phyloP scores from a whole-genome alignment of 2,888 invertebrate genomes.

The Exephanes ischioxanthus region DNA sequence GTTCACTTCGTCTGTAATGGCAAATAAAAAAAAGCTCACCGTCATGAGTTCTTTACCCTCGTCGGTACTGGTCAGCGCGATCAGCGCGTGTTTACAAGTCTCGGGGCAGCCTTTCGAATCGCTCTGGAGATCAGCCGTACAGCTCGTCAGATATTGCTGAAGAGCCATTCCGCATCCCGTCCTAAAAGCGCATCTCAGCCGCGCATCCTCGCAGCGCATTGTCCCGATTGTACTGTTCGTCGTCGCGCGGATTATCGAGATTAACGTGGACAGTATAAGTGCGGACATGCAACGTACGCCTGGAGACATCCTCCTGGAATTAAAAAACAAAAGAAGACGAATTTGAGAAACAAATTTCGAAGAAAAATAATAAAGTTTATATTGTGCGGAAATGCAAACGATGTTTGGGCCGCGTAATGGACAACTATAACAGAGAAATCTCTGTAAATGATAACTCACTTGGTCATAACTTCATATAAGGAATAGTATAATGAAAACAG shows the following conservation, averaged over 20 bases:
- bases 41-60: conserved; percentile 92
- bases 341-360: neutral
- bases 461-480: neutral
- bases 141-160: conserved; percentile 91
- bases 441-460: neutral
- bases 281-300: conserved; percentile 73
- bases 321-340: conserved; percentile 10
- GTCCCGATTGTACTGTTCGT: conserved; percentile 77
- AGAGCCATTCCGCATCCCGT: conserved; percentile 92
- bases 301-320: conserved; percentile 77
- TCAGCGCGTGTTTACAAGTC: conserved; percentile 91
- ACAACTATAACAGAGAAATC: neutral
- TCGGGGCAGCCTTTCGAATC: conserved; percentile 88
- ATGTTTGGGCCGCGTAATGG: neutral
- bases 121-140: conserved; percentile 89
- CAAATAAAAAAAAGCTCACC: conserved; percentile 85
- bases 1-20: too few relatives aligned
- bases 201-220: conserved; percentile 89
- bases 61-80: conserved; percentile 92
- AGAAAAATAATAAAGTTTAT: neutral
- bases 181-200: conserved; percentile 91
- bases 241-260: conserved; percentile 72
- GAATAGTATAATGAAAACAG: neutral
- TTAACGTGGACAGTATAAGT: conserved; percentile 73
- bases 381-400: neutral